Conservation (phyloP, 2,797 vertebrate genomes). For the Cetoscarus ocellatus region DNA sequence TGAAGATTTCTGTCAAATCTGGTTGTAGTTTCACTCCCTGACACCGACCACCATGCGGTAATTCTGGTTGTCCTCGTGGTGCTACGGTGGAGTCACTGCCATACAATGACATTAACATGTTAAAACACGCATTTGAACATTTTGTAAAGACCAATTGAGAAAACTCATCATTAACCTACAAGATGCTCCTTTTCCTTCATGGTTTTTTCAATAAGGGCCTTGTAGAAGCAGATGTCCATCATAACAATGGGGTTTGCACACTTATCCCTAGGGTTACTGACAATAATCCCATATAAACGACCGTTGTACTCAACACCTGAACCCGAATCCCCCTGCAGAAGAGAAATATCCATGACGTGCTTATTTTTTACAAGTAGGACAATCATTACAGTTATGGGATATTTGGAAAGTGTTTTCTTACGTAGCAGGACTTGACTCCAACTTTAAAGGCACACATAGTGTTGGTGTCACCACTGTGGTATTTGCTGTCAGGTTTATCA, state of each 20-base stretch:
- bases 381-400: no score
- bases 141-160: no score
- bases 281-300: constrained; percentile 31
- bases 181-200: background rate
- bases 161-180: background rate
- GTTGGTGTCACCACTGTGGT: constrained; percentile 12
- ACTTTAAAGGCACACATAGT: constrained; percentile 27
- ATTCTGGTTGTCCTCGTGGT: no score
- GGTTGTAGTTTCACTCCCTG: no score
- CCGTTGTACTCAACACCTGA: constrained; percentile 37
- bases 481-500: constrained; percentile 27
- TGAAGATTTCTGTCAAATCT: no score
- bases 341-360: background rate
- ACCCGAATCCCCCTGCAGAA: constrained; percentile 48
- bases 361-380: no score
- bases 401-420: constrained; percentile 22
- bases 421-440: constrained; percentile 40
- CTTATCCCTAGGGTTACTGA: constrained; percentile 35
- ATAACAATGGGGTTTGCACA: constrained; percentile 35
- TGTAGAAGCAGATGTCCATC: constrained; percentile 45
- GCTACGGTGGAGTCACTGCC: no score
- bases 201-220: constrained; percentile 38
- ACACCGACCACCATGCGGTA: no score
- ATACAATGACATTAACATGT: no score
- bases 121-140: no score